phyloP scores from a whole-genome alignment of 2,888 invertebrate species.

The Caenorhabditis macrosperma region DNA sequence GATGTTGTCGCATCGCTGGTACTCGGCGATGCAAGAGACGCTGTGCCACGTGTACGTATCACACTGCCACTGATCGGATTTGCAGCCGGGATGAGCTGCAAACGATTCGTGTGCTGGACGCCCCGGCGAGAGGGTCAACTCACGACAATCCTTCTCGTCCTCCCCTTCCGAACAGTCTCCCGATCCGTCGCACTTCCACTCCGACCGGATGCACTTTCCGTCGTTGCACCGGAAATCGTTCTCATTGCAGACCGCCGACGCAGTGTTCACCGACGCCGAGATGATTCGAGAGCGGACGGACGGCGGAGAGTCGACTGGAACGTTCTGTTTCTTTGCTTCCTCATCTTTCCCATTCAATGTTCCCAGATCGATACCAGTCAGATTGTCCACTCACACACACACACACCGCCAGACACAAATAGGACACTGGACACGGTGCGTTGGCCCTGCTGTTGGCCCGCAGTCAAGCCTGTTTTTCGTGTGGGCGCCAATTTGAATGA shows the following conservation, averaged over 20 bases:
- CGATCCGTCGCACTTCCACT: constrained; percentile 79
- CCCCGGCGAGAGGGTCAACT: constrained; percentile 45
- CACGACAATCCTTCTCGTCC: constrained; percentile 79
- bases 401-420: neutral
- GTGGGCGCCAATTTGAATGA: constrained; percentile 33
- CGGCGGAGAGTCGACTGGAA: constrained; percentile 60
- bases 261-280: constrained; percentile 61
- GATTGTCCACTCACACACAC: no score
- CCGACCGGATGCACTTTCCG: constrained; percentile 91
- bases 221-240: constrained; percentile 80
- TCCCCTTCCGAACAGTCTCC: constrained; percentile 85
- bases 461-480: constrained; percentile 28
- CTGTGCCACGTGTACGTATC: constrained; percentile 94
- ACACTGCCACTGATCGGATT: constrained; percentile 89
- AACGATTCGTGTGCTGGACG: constrained; percentile 48
- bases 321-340: neutral
- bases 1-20: constrained; percentile 94
- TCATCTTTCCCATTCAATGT: neutral
- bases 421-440: constrained; percentile 32
- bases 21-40: constrained; percentile 93
- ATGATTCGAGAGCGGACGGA: constrained; percentile 56
- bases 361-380: neutral
- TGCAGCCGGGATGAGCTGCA: constrained; percentile 94
- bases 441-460: constrained; percentile 23
- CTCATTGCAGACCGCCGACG: constrained; percentile 74